Evolutionary conservation across 2,797 vertebrate species (phyloP).

Genomic region (Macrochelys suwanniensis): DNA sequence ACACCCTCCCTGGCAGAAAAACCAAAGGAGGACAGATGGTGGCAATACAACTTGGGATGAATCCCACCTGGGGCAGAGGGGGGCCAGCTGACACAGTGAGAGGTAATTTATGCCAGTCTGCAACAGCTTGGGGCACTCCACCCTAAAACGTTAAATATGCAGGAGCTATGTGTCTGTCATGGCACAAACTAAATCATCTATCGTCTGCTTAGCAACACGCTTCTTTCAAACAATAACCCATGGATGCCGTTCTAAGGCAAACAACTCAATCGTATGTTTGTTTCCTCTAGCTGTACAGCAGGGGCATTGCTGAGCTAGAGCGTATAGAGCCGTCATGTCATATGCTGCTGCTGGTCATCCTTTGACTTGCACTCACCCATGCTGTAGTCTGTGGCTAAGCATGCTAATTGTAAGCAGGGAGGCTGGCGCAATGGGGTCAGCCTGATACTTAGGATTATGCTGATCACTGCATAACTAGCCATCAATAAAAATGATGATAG

Average conservation of each 20-base stretch:
- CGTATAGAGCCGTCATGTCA: not conserved
- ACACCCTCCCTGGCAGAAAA: not conserved
- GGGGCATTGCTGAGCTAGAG: not conserved
- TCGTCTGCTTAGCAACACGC: not conserved
- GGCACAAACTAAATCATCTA: not conserved
- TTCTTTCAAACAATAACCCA: not conserved
- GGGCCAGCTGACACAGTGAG: not conserved
- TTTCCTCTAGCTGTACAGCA: not conserved
- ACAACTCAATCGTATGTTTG: not conserved
- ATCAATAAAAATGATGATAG: not conserved
- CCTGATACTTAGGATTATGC: not conserved
- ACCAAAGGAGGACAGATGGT: not conserved
- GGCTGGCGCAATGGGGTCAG: not conserved
- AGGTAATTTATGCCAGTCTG: rapidly evolving
- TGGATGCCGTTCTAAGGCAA: not conserved
- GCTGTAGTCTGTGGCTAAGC: not conserved
- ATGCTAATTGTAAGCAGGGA: not conserved
- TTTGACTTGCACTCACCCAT: not conserved
- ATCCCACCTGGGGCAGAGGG: not conserved
- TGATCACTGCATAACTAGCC: not conserved
- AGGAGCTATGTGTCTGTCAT: not conserved
- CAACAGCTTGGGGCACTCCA: not conserved
- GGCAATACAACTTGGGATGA: rapidly evolving
- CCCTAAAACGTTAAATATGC: rapidly evolving
- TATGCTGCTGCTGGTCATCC: not conserved